Evolutionary conservation across 2,113 vertebrate species (phyloP), one percentile per base, ranked within the genome.

Genomic region (Danionella cerebrum): DNA sequence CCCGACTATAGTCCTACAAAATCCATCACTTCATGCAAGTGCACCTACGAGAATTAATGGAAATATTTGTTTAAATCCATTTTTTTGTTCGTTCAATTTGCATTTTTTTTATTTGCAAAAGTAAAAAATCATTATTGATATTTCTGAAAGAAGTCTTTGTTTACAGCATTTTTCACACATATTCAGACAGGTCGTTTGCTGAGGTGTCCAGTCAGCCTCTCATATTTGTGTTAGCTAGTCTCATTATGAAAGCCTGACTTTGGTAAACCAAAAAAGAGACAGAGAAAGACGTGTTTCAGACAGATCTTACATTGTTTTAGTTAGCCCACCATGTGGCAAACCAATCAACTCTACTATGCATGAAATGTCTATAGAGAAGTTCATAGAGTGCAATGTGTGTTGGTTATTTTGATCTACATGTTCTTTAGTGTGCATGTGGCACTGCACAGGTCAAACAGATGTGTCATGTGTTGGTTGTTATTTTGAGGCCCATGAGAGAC

Each of bases 191-290:
- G n/a, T n/a, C n/a, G n/a, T n/a, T n/a, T n/a, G n/a, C n/a, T n/a
- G n/a, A n/a, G n/a, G n/a, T n/a, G n/a, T n/a, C n/a, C 9, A 18
- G 41, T 67, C 64, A 66, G 65, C 68, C 62, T 60, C 41, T 64
- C 41, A 50, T 42, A 25, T n/a, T 38, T 58, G 68, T 76, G 67
- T 79, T 64, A 11, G 21, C 31, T 35, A 35, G 57, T 59, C 44
- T 44, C 16, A 25, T 50, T 52, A 13, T 48, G 57, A 70, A n/a
- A 38, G n/a, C 9, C 42, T 52, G 63, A 22, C 41, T 68, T 19
- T 59, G 35, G 36, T 29, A 25, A 35, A 57, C 67, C 52, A 48
- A 22, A 36, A 73, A 21, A 50, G 57, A 62, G 24, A 35, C 39
- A 42, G 31, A 59, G 53, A 65, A 38, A 53, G 52, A 77, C 29